These are phyloP conservation scores for Neelides sp. DNA, from an alignment of 1,140 invertebrate genomes.

Conservation along the genomic window DNA sequence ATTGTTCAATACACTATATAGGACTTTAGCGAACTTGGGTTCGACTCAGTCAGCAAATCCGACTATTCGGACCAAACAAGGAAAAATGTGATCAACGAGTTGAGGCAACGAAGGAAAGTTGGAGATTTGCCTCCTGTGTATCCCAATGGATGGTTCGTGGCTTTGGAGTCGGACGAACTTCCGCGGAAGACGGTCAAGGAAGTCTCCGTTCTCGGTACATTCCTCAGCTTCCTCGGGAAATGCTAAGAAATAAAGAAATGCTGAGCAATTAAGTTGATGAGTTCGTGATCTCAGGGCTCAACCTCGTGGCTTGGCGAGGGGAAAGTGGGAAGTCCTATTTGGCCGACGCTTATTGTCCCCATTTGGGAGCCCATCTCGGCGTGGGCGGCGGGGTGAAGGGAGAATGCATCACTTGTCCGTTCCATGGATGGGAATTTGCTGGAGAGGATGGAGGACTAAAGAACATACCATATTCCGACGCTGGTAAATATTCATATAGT, in stretches of 20 bases:
- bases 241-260: background rate
- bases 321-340: constrained; percentile 38
- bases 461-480: constrained; percentile 43
- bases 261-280: background rate
- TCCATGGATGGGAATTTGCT: constrained; percentile 48
- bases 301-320: constrained; percentile 42
- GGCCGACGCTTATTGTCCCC: constrained; percentile 48
- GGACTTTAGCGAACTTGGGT: constrained; percentile 10
- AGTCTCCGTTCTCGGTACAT: constrained; percentile 19
- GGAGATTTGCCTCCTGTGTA: constrained; percentile 41
- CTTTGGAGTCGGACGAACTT: constrained; percentile 39
- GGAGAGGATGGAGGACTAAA: constrained; percentile 43
- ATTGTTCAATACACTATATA: no score
- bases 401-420: constrained; percentile 48
- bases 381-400: constrained; percentile 41
- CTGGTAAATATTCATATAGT: constrained; percentile 33
- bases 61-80: background rate
- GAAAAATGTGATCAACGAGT: constrained; percentile 16
- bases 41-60: constrained; percentile 1
- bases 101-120: constrained; percentile 32
- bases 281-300: constrained; percentile 35
- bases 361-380: constrained; percentile 46
- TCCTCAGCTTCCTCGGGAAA: no score
- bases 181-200: constrained; percentile 10
- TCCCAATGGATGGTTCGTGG: constrained; percentile 48